Base-by-base conservation (phyloP, 1,140 invertebrate species). In the Tetramorium simillimum region DNA sequence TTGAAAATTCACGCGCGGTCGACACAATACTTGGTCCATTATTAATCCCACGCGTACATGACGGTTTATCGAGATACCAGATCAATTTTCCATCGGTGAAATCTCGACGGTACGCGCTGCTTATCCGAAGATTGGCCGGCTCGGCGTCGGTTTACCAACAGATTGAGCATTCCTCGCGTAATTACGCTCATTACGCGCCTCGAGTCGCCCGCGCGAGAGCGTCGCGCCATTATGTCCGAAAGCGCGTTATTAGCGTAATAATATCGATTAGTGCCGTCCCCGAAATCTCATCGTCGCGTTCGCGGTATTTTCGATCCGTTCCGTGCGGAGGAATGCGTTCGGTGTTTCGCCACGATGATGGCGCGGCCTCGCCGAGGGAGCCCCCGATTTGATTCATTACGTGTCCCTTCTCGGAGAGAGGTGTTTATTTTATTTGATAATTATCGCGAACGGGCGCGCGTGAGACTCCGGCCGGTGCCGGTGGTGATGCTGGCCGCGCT, bases 351-450 rank as follows among this genome's bases (percentile, higher is more conserved):
- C 58, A 46, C 77, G 88, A 77, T 76, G 85, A 86, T 88, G 21
- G 40, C 65, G 40, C 72, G 63, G 28, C 28, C 18, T 7, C 24
- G 28, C 78, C 60, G 65, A 24, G 65, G 65, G 12, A 80, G 56
- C 67, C 43, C 12, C 12, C 58, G 86, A 85, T 88, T 88, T 89
- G 63, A 90, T 91, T 91, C 89, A 82, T 90, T 65, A 84, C 80
- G 76, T 81, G 82, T 88, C 84, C 72, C 90, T 86, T 90, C 67
- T 14, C 87, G 73, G 53, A 91, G 90, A 69, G 53, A 91, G 90
- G 92, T 93, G 92, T 93, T 93, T 93, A 93, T 93, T 92, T 93
- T 93, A 92, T 93, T 93, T 87, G 88, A 91, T 92, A 93, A 93
- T 93, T 93, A 93, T 91, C 85, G 82, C 56, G 63, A 86, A 28